Base-by-base conservation (phyloP, 2,113 vertebrate species). In the Sapajus apella region DNA sequence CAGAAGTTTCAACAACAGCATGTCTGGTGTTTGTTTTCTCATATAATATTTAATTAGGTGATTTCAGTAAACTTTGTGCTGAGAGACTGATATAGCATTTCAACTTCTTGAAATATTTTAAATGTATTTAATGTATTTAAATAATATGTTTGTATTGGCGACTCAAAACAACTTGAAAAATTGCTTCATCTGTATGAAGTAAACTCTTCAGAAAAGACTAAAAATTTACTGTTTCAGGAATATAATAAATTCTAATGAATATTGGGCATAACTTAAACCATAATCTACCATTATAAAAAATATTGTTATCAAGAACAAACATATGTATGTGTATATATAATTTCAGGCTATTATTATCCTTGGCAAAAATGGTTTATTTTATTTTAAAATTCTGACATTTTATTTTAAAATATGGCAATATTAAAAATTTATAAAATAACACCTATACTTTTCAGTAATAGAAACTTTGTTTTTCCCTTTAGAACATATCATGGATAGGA, bases 1-100 rank as follows among this genome's bases (percentile, higher is more conserved):
- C 66, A 92, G 7, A 85, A 91, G 5, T 47, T 97, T 96, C 95
- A 97, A 58, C 84, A 95, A 89, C 45, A 73, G 45, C 25, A 76
- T 7, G 11, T 86, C 47, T 88, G 21, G 58, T 55, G 55, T 73
- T 80, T 56, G 85, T 66, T 58, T 97, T 87, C 18, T 90, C 12
- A 43, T 56, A 73, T 43, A 86, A 87, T 56, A 23, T 75, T 1
- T 92, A 61, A 66, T 70, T 68, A 84, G 40, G 70, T 66, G 35
- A 81, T 45, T 20, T 43, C 58, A 88, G 75, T 68, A 81, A 0
- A 9, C 9, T 97, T 94, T 90, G 52, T 2, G 1, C 0, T 11
- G 12, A 90, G 47, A 96, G 8, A 25, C 7, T 97, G 72, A 77
- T 32, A n/a, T 10, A 93, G 21, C 25, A 81, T 73, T 85, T 68